Evolutionary conservation across 2,797 vertebrate species (phyloP).

Genomic region (Gobio occitaniae): DNA sequence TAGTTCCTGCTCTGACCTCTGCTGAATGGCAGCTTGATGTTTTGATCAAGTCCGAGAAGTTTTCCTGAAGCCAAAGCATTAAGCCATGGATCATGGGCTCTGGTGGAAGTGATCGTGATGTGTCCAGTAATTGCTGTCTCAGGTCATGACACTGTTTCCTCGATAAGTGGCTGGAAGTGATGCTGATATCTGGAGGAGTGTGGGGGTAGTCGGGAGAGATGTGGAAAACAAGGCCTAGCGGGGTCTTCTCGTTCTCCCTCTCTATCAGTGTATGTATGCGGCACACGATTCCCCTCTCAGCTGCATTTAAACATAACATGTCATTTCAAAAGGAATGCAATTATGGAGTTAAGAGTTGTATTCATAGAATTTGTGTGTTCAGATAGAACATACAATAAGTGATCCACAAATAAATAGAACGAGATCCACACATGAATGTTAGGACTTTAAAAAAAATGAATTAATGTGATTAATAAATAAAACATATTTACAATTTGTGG

Average conservation of each 20-base stretch:
- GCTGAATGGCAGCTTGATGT: background rate
- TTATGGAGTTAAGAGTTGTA: background rate
- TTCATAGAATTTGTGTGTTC: background rate
- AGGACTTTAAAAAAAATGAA: too few species aligned
- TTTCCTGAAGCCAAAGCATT: conserved; percentile 82
- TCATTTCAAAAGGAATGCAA: background rate
- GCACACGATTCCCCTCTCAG: conserved; percentile 57
- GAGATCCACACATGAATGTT: background rate
- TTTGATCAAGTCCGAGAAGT: conserved; percentile 67
- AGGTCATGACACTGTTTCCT: conserved; percentile 78
- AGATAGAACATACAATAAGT: background rate
- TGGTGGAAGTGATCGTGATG: conserved; percentile 74
- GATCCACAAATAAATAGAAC: background rate
- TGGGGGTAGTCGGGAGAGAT: conserved; percentile 83
- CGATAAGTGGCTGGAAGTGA: conserved; percentile 81
- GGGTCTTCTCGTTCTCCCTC: conserved; percentile 34
- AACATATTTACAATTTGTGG: background rate
- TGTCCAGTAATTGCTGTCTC: conserved; percentile 75
- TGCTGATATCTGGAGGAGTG: conserved; percentile 80
- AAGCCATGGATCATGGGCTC: conserved; percentile 84
- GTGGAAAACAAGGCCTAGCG: conserved; percentile 80
- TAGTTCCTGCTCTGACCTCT: background rate
- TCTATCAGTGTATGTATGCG: conserved; percentile 56
- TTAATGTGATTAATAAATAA: background rate
- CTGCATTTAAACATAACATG: conserved; percentile 45